A percentile compares a stretch with the other conserved stretches of the same genome.
Evolutionary conservation across 2,888 invertebrate species (phyloP).

Genomic region (Mesodorylaimus sp.): DNA sequence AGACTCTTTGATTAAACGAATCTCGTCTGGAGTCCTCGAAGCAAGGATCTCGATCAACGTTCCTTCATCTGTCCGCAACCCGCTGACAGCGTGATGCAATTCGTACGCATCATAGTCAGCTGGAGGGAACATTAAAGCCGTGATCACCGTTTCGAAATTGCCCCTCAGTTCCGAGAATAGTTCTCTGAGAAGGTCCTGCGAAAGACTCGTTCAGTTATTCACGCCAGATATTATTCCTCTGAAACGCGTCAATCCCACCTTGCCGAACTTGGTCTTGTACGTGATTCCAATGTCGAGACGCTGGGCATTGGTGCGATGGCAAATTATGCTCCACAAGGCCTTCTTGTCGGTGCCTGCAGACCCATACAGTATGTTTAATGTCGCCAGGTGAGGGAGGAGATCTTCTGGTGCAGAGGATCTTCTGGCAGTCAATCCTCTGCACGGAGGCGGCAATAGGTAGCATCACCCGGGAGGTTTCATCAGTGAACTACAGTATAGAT

Average conservation of each 20-base stretch:
- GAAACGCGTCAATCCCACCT: too few species aligned
- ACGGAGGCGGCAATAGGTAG: too few species aligned
- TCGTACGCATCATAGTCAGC: constrained; percentile 34
- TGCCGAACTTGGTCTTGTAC: constrained; percentile 70
- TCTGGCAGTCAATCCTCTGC: too few species aligned
- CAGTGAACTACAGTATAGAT: too few species aligned
- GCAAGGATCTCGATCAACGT: constrained; percentile 73
- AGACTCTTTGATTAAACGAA: constrained; percentile 30
- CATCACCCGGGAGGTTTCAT: too few species aligned
- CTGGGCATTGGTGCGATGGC: constrained; percentile 62
- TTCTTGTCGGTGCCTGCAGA: constrained; percentile 16
- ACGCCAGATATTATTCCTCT: too few species aligned
- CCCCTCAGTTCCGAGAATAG: constrained; percentile 24
- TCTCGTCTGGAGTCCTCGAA: constrained; percentile 56
- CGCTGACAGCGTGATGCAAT: constrained; percentile 27
- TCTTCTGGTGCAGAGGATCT: too few species aligned
- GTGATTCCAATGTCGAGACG: constrained; percentile 55
- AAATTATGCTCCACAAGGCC: constrained; percentile 39
- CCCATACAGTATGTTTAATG: too few species aligned
- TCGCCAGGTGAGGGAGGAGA: too few species aligned
- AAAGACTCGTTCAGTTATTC: too few species aligned
- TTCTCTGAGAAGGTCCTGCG: constrained; percentile 16
- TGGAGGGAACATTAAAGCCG: constrained; percentile 27
- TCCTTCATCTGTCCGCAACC: constrained; percentile 57
- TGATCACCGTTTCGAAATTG: constrained; percentile 22